Percentiles rank a stretch among this genome's conserved stretches.
These are phyloP conservation scores for Trichomycterus rosablanca DNA, from an alignment of 2,113 vertebrate genomes.

Conservation along the genomic window DNA sequence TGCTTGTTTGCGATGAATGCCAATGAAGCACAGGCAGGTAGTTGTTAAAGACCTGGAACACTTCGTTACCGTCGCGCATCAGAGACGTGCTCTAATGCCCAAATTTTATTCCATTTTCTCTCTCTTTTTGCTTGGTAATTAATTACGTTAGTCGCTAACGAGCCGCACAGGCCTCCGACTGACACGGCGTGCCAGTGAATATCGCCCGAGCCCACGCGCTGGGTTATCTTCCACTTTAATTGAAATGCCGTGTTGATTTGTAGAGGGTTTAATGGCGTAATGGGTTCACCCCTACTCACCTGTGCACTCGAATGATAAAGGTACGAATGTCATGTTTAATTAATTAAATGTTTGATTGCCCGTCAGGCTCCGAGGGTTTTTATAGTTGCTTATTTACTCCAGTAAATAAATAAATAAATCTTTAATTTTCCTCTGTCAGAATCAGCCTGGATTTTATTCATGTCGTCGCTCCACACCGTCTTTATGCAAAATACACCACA, in stretches of 20 bases:
- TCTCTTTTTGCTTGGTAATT: slow-evolving; percentile 13
- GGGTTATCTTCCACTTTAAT: slow-evolving; percentile 10
- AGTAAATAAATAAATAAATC: too few species aligned
- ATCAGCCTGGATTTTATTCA: too few species aligned
- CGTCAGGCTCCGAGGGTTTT: too few species aligned
- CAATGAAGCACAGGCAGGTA: slow-evolving; percentile 1
- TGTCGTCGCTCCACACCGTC: too few species aligned
- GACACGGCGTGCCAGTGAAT: slow-evolving; percentile 18
- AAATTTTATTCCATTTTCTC: slow-evolving; percentile 31
- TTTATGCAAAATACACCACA: too few species aligned
- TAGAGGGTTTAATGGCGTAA: background rate
- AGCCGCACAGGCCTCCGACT: background rate
- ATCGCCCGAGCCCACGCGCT: background rate
- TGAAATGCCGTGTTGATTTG: slow-evolving; percentile 21
- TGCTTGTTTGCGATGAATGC: slow-evolving; percentile 16
- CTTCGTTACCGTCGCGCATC: background rate
- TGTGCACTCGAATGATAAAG: background rate
- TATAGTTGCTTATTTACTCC: too few species aligned
- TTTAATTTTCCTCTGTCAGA: too few species aligned
- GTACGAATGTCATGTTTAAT: too few species aligned
- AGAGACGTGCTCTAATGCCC: slow-evolving; percentile 22
- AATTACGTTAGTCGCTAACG: slow-evolving; percentile 21
- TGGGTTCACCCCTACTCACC: background rate
- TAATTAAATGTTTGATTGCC: too few species aligned
- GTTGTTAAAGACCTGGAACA: slow-evolving; percentile 18